Conservation (phyloP, 2,113 vertebrate genomes). For the Neopipo cinnamomea region DNA sequence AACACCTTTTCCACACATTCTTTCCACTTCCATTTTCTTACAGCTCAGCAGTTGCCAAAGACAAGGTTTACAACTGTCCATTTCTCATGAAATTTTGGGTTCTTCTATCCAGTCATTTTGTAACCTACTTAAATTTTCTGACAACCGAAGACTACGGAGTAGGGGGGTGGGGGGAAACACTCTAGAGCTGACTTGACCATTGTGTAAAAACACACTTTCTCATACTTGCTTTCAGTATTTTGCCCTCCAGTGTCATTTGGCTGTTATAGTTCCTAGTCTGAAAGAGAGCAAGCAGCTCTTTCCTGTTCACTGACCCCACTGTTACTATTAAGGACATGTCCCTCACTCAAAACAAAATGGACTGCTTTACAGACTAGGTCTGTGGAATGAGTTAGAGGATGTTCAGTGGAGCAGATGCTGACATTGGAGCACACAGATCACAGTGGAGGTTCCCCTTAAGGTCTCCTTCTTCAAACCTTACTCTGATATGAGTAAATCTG, state of each 20-base stretch:
- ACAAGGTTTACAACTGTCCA: neutral
- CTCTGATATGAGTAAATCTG: neutral
- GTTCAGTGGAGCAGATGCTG: neutral
- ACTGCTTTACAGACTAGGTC: neutral
- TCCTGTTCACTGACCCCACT: neutral
- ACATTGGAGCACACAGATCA: neutral
- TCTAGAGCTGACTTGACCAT: neutral
- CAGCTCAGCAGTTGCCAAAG: neutral
- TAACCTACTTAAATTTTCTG: neutral
- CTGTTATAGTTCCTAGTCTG: neutral
- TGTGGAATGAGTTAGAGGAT: neutral
- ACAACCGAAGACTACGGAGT: neutral
- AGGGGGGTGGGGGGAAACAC: neutral
- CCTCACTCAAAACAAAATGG: neutral
- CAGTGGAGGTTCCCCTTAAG: rapidly evolving
- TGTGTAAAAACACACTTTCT: neutral
- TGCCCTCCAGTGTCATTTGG: neutral
- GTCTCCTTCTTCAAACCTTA: neutral
- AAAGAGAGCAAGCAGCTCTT: neutral
- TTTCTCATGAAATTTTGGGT: neutral
- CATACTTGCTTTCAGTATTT: neutral
- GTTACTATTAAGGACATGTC: neutral
- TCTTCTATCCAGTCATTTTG: neutral
- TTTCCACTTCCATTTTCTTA: neutral
- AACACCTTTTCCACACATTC: neutral